Conservation (phyloP, 2,888 invertebrate genomes). For the Drosophila cognata region DNA sequence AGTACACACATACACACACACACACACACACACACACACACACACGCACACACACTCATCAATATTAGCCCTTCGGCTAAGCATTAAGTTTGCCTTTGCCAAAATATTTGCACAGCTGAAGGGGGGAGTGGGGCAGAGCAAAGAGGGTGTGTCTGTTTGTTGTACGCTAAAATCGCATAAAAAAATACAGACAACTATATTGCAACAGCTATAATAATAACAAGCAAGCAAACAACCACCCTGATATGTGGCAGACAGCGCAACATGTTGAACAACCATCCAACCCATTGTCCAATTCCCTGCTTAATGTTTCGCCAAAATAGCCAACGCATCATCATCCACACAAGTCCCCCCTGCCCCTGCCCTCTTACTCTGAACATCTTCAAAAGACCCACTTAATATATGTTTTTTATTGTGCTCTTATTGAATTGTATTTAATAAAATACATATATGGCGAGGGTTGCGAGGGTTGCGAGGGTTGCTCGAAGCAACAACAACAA, state of each 20-base stretch:
- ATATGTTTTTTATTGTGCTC: slow-evolving; percentile 36
- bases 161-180: slow-evolving; percentile 78
- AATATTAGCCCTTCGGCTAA: slow-evolving; percentile 71
- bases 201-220: slow-evolving; percentile 63
- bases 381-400: slow-evolving; percentile 26
- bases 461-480: slow-evolving; percentile 60
- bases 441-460: slow-evolving; percentile 54
- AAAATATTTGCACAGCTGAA: slow-evolving; percentile 72
- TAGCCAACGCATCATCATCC: slow-evolving; percentile 61
- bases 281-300: slow-evolving; percentile 33
- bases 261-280: slow-evolving; percentile 46
- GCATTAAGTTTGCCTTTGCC: slow-evolving; percentile 60
- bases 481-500: slow-evolving; percentile 33
- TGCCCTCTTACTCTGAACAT: not conserved
- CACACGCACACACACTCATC: slow-evolving; percentile 32
- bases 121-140: not conserved
- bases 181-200: slow-evolving; percentile 55
- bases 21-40: slow-evolving; percentile 9
- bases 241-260: slow-evolving; percentile 9
- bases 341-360: not conserved
- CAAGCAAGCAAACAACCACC: slow-evolving; percentile 35
- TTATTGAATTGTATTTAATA: slow-evolving; percentile 80
- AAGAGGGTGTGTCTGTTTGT: slow-evolving; percentile 66
- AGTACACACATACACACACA: slow-evolving; percentile 47
- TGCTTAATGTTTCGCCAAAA: slow-evolving; percentile 66